Percentiles rank a stretch among this genome's conserved stretches.
Conservation (phyloP, 2,113 vertebrate genomes). For the Trinectes maculatus region DNA sequence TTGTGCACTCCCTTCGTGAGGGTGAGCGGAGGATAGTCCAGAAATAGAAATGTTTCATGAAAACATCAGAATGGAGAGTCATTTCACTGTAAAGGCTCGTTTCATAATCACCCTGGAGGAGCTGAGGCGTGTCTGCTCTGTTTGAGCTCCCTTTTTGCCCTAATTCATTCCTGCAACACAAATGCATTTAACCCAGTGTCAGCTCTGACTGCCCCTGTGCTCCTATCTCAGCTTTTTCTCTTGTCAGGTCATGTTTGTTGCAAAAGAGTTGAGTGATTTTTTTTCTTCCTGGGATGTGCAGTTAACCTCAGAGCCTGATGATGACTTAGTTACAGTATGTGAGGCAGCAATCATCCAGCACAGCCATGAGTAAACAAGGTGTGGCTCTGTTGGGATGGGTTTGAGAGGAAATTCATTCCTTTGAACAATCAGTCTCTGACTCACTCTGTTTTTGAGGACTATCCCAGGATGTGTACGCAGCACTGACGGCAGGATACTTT, state of each 20-base stretch:
- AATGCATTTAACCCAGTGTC: slow-evolving; percentile 76
- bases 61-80: slow-evolving; percentile 69
- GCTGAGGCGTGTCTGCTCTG: slow-evolving; percentile 71
- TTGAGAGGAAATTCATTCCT: slow-evolving; percentile 38
- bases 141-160: slow-evolving; percentile 68
- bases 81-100: slow-evolving; percentile 69
- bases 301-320: slow-evolving; percentile 48
- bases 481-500: slow-evolving; percentile 35
- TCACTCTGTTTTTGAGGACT: slow-evolving; percentile 45
- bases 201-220: slow-evolving; percentile 52
- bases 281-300: slow-evolving; percentile 36
- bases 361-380: slow-evolving; percentile 64
- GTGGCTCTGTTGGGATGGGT: slow-evolving; percentile 40
- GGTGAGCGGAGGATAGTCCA: slow-evolving; percentile 61
- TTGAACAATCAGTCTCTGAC: slow-evolving; percentile 38
- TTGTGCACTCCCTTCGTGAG: slow-evolving; percentile 47
- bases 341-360: slow-evolving; percentile 54
- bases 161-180: slow-evolving; percentile 69
- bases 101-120: slow-evolving; percentile 70
- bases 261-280: slow-evolving; percentile 58
- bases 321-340: slow-evolving; percentile 62
- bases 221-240: slow-evolving; percentile 59
- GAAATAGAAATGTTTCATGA: slow-evolving; percentile 73
- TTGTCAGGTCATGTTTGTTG: slow-evolving; percentile 72
- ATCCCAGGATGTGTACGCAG: slow-evolving; percentile 30